Evolutionary conservation across 2,888 invertebrate species (phyloP).

Genomic region (Ophion costatus): DNA sequence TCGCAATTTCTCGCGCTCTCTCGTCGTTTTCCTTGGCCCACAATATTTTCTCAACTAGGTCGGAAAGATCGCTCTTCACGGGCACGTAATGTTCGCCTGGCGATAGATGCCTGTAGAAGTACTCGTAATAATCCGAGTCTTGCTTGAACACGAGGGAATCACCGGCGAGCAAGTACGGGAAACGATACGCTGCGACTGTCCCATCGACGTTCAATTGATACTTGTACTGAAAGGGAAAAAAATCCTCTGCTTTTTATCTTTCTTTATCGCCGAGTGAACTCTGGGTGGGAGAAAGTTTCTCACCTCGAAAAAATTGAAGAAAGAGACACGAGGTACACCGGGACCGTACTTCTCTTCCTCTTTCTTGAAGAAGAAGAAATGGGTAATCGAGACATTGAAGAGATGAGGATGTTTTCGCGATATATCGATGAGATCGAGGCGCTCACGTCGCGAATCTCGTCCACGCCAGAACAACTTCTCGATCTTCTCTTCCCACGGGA

Average conservation of each 20-base stretch:
- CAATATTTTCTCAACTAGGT: slow-evolving; percentile 90
- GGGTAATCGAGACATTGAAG: slow-evolving; percentile 96
- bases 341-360: slow-evolving; percentile 94
- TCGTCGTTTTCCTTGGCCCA: slow-evolving; percentile 92
- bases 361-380: slow-evolving; percentile 97
- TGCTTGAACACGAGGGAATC: slow-evolving; percentile 96
- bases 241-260: not conserved
- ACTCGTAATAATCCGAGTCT: slow-evolving; percentile 96
- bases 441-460: slow-evolving; percentile 93
- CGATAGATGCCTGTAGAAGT: slow-evolving; percentile 92
- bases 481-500: slow-evolving; percentile 90
- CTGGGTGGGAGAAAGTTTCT: slow-evolving; percentile 74
- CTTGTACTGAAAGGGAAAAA: slow-evolving; percentile 89
- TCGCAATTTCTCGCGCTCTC: slow-evolving; percentile 87
- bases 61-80: slow-evolving; percentile 90
- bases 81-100: slow-evolving; percentile 94
- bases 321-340: slow-evolving; percentile 92
- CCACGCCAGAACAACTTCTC: slow-evolving; percentile 95
- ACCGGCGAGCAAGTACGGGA: slow-evolving; percentile 95
- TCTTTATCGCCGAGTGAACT: not conserved
- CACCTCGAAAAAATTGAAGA: slow-evolving; percentile 97
- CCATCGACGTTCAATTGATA: slow-evolving; percentile 98
- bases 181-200: slow-evolving; percentile 97
- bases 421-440: slow-evolving; percentile 92
- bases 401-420: slow-evolving; percentile 90